Conservation (phyloP, 1,140 invertebrate species). For the Magallana gigas region DNA sequence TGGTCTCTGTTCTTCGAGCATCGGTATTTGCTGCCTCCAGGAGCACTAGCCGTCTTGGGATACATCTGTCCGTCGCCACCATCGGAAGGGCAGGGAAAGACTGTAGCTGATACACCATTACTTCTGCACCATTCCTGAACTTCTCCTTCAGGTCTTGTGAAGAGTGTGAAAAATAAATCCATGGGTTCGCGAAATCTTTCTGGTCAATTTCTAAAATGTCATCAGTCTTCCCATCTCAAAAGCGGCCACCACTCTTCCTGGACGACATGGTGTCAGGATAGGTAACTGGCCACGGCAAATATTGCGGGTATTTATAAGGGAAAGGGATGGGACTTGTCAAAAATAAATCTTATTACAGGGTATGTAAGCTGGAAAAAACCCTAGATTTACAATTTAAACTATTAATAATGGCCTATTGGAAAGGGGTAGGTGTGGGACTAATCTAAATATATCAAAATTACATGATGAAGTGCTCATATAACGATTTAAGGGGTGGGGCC, state of each 20-base stretch:
- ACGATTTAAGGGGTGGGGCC: no score
- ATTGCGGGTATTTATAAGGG: no score
- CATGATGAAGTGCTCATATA: no score
- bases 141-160: not conserved
- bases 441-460: no score
- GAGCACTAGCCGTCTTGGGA: not conserved
- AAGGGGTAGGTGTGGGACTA: no score
- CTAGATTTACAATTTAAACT: no score
- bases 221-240: not conserved
- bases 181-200: not conserved
- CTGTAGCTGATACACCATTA: not conserved
- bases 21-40: not conserved
- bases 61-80: not conserved
- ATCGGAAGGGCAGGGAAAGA: not conserved
- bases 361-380: no score
- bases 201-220: not conserved
- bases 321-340: no score
- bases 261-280: not conserved
- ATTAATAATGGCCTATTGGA: no score
- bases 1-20: not conserved
- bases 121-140: not conserved
- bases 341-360: no score
- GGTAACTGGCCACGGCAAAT: no score
- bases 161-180: not conserved
- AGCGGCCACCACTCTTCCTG: not conserved